Conservation (phyloP, 2,888 invertebrate species). For the Orchestes rusci region DNA sequence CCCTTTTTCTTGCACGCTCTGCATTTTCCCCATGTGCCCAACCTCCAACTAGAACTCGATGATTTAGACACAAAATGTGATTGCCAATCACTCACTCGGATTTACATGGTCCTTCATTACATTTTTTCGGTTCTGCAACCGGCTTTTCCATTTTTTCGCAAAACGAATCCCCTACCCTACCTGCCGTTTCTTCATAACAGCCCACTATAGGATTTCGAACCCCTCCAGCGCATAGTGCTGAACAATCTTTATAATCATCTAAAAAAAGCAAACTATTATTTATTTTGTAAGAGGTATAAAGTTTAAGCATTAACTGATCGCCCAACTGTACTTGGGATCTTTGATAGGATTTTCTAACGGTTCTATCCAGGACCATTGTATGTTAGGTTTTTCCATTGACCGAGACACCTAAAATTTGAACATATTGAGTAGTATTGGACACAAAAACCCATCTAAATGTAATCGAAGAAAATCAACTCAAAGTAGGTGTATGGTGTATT, state of each 20-base stretch:
- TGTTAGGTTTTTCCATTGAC: too few species aligned
- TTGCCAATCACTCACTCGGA: conserved; percentile 40
- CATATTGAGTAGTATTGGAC: too few species aligned
- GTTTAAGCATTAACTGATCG: too few species aligned
- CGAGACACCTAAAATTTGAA: too few species aligned
- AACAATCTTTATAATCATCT: conserved; percentile 55
- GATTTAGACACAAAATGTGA: neutral
- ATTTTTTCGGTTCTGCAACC: conserved; percentile 39
- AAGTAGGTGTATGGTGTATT: too few species aligned
- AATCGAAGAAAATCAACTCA: too few species aligned
- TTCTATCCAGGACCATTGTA: conserved; percentile 45
- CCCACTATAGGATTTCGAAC: conserved; percentile 46
- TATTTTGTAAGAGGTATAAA: neutral
- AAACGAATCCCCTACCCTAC: conserved; percentile 51
- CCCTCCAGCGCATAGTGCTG: conserved; percentile 58
- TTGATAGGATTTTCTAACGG: conserved; percentile 48
- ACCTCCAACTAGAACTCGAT: conserved; percentile 49
- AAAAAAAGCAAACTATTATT: neutral
- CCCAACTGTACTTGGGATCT: conserved; percentile 55
- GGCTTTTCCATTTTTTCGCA: conserved; percentile 45
- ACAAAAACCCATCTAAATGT: too few species aligned
- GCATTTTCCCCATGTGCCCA: conserved; percentile 58
- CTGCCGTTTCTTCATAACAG: conserved; percentile 55
- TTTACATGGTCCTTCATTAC: conserved; percentile 46
- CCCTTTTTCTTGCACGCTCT: conserved; percentile 48